These are phyloP conservation scores for Mustela nigripes DNA, from an alignment of 2,113 vertebrate genomes.

Conservation along the genomic window DNA sequence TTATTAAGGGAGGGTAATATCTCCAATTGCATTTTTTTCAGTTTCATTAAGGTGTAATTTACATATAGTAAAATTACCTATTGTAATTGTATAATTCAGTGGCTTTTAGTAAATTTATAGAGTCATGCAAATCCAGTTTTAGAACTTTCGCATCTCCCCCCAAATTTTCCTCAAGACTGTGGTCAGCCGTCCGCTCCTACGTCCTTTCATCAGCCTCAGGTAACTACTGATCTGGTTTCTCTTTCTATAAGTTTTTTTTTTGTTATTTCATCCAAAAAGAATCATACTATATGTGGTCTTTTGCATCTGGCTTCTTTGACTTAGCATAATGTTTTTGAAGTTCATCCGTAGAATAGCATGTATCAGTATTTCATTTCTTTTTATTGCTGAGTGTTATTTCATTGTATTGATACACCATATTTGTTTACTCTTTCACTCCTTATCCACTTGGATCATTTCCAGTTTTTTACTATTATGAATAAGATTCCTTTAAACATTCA, in stretches of 20 bases:
- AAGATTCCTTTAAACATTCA: slow-evolving; percentile 22
- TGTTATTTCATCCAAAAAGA: not conserved
- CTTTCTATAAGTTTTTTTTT: slow-evolving; percentile 3
- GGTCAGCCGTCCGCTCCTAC: not conserved
- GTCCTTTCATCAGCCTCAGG: not conserved
- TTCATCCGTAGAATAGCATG: not conserved
- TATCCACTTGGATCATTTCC: not conserved
- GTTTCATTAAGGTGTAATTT: not conserved
- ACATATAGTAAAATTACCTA: not conserved
- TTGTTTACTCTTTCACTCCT: not conserved
- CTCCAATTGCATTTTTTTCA: not conserved
- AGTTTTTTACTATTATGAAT: not conserved
- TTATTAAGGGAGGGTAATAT: not conserved
- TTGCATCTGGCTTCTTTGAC: slow-evolving; percentile 43
- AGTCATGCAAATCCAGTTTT: slow-evolving; percentile 19
- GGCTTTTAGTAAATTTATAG: not conserved
- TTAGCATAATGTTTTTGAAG: not conserved
- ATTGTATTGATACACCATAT: not conserved
- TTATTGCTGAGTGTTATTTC: slow-evolving; percentile 40
- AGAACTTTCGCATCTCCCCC: not conserved
- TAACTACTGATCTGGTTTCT: not conserved
- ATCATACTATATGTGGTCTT: not conserved
- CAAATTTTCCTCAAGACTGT: not conserved
- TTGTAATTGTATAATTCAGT: not conserved
- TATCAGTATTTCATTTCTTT: slow-evolving; percentile 32